Conservation (phyloP, 2,888 invertebrate genomes). For the Drosophila bunnanda region DNA sequence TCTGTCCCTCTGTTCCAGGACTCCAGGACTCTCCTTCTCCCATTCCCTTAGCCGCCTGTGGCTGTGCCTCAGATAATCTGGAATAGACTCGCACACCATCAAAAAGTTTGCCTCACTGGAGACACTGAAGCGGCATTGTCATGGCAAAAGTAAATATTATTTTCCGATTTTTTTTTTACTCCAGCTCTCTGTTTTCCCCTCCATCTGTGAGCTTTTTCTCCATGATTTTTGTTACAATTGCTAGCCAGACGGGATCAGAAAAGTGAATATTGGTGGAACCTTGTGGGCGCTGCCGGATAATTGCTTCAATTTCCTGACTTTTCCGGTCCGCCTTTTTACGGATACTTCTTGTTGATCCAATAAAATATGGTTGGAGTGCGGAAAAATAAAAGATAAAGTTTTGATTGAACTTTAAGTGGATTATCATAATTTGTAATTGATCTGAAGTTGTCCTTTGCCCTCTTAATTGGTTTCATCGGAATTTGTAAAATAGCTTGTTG, state of each 20-base stretch:
- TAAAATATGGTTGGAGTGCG: background rate
- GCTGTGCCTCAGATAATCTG: constrained; percentile 54
- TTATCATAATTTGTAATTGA: constrained; percentile 68
- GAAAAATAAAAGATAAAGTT: constrained; percentile 38
- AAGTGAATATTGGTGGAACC: constrained; percentile 40
- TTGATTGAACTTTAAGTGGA: constrained; percentile 64
- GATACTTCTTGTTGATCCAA: constrained; percentile 27
- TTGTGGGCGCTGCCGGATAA: constrained; percentile 58
- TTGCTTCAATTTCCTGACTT: constrained; percentile 74
- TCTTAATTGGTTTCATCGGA: background rate
- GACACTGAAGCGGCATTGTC: constrained; percentile 63
- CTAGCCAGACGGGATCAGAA: constrained; percentile 33
- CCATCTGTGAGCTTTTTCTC: constrained; percentile 14
- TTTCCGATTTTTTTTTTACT: constrained; percentile 48
- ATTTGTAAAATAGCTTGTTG: background rate
- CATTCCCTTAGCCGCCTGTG: constrained; percentile 16
- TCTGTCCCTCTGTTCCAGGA: background rate
- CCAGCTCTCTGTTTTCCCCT: background rate
- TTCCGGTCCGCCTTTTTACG: constrained; percentile 33
- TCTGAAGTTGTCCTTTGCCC: constrained; percentile 24
- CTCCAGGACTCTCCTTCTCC: background rate
- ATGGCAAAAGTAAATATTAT: constrained; percentile 79
- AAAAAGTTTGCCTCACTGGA: constrained; percentile 50
- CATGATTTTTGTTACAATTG: constrained; percentile 63
- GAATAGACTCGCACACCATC: constrained; percentile 62